Conservation (phyloP, 1,140 invertebrate species). For the Halyomorpha halys region DNA sequence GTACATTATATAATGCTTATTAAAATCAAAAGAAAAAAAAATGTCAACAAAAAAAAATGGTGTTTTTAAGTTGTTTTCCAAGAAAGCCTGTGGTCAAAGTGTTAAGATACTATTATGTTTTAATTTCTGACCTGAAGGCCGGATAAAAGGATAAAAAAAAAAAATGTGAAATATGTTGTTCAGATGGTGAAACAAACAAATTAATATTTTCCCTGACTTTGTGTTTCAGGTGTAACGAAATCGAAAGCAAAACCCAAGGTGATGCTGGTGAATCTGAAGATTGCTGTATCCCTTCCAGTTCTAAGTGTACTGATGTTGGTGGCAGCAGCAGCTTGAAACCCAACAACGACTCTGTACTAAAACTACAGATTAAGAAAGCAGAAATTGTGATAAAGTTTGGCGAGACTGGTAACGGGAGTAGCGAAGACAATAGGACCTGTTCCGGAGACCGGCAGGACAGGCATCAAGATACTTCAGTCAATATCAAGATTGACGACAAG, state of each 20-base stretch:
- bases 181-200: too few relatives aligned
- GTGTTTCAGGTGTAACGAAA: constrained; percentile 14
- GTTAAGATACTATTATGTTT: too few relatives aligned
- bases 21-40: too few relatives aligned
- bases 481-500: constrained; percentile 32
- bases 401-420: constrained; percentile 20
- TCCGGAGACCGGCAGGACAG: constrained; percentile 25
- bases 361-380: constrained; percentile 34
- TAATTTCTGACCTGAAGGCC: too few relatives aligned
- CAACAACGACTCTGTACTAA: constrained; percentile 30
- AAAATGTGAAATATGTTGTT: too few relatives aligned
- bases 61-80: too few relatives aligned
- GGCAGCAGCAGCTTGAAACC: neutral
- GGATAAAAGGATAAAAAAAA: too few relatives aligned
- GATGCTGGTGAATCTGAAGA: constrained; percentile 3
- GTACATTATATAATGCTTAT: too few relatives aligned
- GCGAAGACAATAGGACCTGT: constrained; percentile 18
- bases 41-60: too few relatives aligned
- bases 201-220: too few relatives aligned
- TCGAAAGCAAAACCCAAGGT: neutral
- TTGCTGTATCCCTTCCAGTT: constrained; percentile 5
- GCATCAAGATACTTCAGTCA: constrained; percentile 30
- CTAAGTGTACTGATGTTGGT: neutral
- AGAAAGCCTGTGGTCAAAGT: too few relatives aligned
- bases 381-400: constrained; percentile 35